A percentile compares a stretch with the other conserved stretches of the same genome.
Conservation (phyloP, 2,797 vertebrate species). For the Arnoldichthys spilopterus region DNA sequence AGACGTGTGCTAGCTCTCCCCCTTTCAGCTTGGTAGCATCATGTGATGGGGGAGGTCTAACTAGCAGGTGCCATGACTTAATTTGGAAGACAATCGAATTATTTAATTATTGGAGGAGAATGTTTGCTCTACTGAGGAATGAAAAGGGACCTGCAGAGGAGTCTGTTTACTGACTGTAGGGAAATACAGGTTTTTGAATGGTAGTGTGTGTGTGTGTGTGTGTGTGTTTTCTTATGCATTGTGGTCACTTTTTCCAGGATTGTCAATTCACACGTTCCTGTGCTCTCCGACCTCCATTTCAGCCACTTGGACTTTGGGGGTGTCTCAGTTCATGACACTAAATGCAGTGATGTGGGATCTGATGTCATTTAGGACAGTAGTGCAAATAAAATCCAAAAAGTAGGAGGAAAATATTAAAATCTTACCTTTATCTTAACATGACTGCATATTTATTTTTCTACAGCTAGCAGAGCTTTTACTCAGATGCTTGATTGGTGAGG, state of each 20-base stretch:
- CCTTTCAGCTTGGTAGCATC: not conserved
- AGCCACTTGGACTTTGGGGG: not conserved
- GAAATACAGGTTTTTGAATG: too few species aligned
- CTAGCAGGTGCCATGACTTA: not conserved
- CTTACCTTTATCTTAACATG: not conserved
- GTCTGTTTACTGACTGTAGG: too few species aligned
- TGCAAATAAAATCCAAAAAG: slow-evolving; percentile 15
- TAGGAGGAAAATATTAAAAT: not conserved
- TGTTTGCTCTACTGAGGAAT: too few species aligned
- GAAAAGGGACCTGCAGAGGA: too few species aligned
- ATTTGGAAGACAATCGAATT: not conserved
- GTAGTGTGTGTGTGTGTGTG: too few species aligned
- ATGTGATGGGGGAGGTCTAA: not conserved
- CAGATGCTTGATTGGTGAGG: not conserved
- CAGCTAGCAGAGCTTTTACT: not conserved
- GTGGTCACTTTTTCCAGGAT: too few species aligned
- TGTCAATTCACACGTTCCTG: too few species aligned
- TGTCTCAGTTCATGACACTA: not conserved
- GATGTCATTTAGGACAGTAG: not conserved
- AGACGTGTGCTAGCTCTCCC: not conserved
- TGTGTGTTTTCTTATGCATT: too few species aligned
- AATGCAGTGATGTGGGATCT: slow-evolving; percentile 3
- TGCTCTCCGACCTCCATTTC: too few species aligned
- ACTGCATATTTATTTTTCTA: not conserved
- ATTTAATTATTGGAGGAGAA: too few species aligned